Conservation (phyloP, 2,888 invertebrate genomes). For the Margaritifera margaritifera region DNA sequence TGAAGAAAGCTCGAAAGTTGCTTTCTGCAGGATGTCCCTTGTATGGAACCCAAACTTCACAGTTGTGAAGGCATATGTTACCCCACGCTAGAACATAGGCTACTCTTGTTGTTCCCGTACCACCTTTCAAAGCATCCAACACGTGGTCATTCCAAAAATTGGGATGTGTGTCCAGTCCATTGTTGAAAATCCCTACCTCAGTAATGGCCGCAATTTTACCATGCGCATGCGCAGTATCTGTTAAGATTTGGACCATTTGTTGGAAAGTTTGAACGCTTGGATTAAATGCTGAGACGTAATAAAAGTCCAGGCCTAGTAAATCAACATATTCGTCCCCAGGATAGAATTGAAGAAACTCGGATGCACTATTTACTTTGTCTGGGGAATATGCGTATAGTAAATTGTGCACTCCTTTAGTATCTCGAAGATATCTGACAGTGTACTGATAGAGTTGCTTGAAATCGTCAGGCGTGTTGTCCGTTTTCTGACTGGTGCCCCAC, state of each 20-base stretch:
- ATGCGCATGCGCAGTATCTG: conserved; percentile 20
- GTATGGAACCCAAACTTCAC: conserved; percentile 17
- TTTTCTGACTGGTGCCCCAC: conserved; percentile 30
- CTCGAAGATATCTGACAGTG: conserved; percentile 26
- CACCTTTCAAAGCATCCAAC: conserved; percentile 17
- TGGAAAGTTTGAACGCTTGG: conserved; percentile 7
- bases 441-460: conserved; percentile 27
- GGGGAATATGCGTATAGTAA: conserved; percentile 34
- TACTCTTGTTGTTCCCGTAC: conserved; percentile 11
- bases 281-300: conserved; percentile 16
- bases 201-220: conserved; percentile 34
- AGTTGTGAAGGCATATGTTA: conserved; percentile 20
- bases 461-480: conserved; percentile 24
- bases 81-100: conserved; percentile 31
- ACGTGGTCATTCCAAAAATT: conserved; percentile 32
- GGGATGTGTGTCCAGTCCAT: conserved; percentile 20
- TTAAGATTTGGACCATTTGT: conserved; percentile 13
- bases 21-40: conserved; percentile 23
- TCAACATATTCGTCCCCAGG: conserved; percentile 36
- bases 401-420: conserved; percentile 33
- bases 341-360: conserved; percentile 28
- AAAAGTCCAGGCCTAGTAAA: conserved; percentile 30
- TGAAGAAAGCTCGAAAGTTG: conserved; percentile 22
- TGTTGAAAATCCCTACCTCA: conserved; percentile 25
- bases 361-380: conserved; percentile 16